Base-by-base conservation (phyloP, 2,888 invertebrate species). In the Oscheius sp. region DNA sequence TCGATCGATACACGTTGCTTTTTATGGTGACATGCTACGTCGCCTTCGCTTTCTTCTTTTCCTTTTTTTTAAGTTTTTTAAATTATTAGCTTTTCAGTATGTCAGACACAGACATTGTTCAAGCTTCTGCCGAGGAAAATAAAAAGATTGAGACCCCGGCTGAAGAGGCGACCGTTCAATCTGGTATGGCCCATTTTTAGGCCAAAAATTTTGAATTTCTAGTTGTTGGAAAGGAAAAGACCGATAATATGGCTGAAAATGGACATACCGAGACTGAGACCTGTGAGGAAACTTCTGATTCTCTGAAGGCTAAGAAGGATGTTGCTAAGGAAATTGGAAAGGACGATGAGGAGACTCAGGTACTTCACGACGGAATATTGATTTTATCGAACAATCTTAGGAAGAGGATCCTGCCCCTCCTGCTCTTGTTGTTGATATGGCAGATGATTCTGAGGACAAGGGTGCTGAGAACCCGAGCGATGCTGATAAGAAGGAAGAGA, bases 261-360 rank as follows among this genome's bases (percentile, higher is more conserved):
- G 65, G 39, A 52, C 33, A 67, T 33, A 27, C n/a, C 17, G n/a
- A n/a, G n/a, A n/a, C n/a, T n/a, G 55, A 45, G n/a, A 27, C 17
- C 5, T 31, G 45, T 15, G 39, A 27, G n/a, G 55, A 45, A 27
- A 27, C 17, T 23, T 31, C 61, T 15, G 39, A 27, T 27, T 15
- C 68, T 20, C 25, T 42, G 23, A 58, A 65, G 15, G 70, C 71
- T 10, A 61, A 25, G 23, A 65, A 69, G 25, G n/a, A n/a, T n/a
- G n/a, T n/a, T n/a, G 25, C 46, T 27, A 46, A 48, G 17, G 65
- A 70, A 50, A 50, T 55, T 3, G 20, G 33, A 10, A 17, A 53
- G 31, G 37, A 66, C 29, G 23, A 65, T 45, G 70, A 67, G 39
- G 46, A 25, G 29, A 58, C 42, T 17, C 57, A 65, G 53, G 29